Base-by-base conservation (phyloP, 1,140 invertebrate genomes). In the Eueides isabella region DNA sequence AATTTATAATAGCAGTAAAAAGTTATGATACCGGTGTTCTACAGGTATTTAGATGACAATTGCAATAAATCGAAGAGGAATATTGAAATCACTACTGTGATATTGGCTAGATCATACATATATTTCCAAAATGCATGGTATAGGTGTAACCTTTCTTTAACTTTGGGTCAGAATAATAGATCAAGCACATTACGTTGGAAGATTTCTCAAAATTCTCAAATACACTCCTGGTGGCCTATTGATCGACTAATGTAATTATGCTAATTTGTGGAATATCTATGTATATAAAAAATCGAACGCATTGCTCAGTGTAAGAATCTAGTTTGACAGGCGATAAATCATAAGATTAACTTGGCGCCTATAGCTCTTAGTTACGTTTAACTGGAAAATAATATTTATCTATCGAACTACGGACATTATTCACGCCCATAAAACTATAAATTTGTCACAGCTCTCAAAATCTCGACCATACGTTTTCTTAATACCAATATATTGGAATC, bases 341-440 rank as follows among this genome's bases (percentile, higher is more conserved):
- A 77, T 31, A 41, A 79, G 81, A 83, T 83, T 81, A 83, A 66
- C 72, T 61, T 62, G 61, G 83, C 83, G 83, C 83, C 81, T 78
- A 68, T 78, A 68, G 74, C 72, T 75, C 77, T 79, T 78, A 80
- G 79, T 75, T 79, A 75, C 70, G 72, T 78, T 75, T 77, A 77
- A 79, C 74, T 78, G 71, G 80, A 81, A 80, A 77, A 75, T 71
- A 72, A 68, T 83, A 81, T 81, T 80, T 83, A 55, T 55, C 19
- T 83, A 55, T 55, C n/a, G n/a, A 83, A 80, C 78, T 76, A 72
- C 62, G 31, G 63, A 74, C n/a, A n/a, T 78, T 80, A 82, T 77
- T 79, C 81, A 80, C 76, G 74, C 71, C 73, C 31, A 41, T 80
- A 71, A 73, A 75, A 72, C 69, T 75, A 77, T 77, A 76, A 80